Base-by-base conservation (phyloP, 2,888 invertebrate species). In the Pseudeuparius sepicola region DNA sequence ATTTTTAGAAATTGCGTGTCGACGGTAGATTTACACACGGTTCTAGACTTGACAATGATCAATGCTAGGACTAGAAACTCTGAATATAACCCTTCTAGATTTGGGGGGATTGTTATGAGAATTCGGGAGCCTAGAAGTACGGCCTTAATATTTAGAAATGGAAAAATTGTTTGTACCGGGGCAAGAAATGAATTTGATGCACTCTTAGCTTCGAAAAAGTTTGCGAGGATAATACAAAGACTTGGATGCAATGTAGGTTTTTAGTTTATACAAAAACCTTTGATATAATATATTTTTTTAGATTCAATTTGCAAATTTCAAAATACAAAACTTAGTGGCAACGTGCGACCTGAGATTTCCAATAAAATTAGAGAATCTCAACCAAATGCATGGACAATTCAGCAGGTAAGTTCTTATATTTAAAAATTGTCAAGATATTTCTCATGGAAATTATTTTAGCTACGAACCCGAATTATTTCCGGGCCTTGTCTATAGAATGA, bases 401-500 rank as follows among this genome's bases (percentile, higher is more conserved):
- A 60, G 61, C 48, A 61, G 60, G 61, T 61, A 46, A 29, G 24
- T 30, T 20, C 6, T 20, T 20, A 20, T n/a, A 6, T 7, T 20
- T 20, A 20, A 20, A 20, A 7, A n/a, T 20, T 20, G 20, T 7
- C 5, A 13, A 7, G 17, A 36, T 40, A 4, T 25, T 42, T 28
- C 9, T 24, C 14, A 24, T 35, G 18, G 24, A 13, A 7, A 1
- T 35, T 2, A 3, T 46, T 50, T 73, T 56, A 78, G 79, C 54
- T 98, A 98, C 57, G 98, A 98, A 61, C 97, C 98, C 0, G 98
- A 98, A 64, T 66, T 98, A 35, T 98, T 98, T 64, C 96, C 98
- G 4, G 98, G 97, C n/a, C 71, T 98, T 16, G 92, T 98, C 37
- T 98, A 98, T 61, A 73, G 97, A 52, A 89, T 98, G 90, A 87